Percentiles rank a stretch among this genome's conserved stretches.
These are phyloP conservation scores for Lysandra coridon DNA, from an alignment of 2,888 invertebrate genomes.

Conservation along the genomic window DNA sequence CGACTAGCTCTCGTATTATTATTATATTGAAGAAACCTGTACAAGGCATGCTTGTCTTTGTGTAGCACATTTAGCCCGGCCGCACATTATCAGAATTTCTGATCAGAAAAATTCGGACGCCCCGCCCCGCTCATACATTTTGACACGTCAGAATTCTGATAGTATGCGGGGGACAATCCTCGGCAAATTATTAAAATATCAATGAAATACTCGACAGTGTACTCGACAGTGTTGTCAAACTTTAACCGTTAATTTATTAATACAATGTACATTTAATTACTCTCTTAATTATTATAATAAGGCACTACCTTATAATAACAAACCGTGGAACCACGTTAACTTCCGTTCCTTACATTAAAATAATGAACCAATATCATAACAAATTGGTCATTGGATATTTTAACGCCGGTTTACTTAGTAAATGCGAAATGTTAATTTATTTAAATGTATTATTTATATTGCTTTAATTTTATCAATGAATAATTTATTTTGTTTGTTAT, in stretches of 20 bases:
- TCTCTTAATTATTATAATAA: conserved; percentile 10
- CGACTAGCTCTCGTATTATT: too few species aligned
- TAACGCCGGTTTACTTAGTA: conserved; percentile 29
- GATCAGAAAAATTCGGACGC: too few species aligned
- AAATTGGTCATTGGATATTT: conserved; percentile 26
- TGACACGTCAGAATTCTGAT: too few species aligned
- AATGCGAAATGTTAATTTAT: conserved; percentile 30
- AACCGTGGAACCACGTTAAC: not conserved
- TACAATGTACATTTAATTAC: conserved; percentile 18
- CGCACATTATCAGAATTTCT: too few species aligned
- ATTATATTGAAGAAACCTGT: too few species aligned
- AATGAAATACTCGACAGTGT: not conserved
- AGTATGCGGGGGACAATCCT: too few species aligned
- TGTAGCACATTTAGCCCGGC: too few species aligned
- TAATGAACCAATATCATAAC: conserved; percentile 28
- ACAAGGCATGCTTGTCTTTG: too few species aligned
- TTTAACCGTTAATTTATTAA: not conserved
- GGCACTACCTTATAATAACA: conserved; percentile 5
- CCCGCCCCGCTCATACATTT: too few species aligned
- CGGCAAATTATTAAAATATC: not conserved
- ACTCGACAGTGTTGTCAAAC: not conserved
- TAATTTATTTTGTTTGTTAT: conserved; percentile 27
- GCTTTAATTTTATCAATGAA: conserved; percentile 30
- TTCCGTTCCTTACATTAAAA: conserved; percentile 18
- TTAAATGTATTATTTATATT: conserved; percentile 27